phyloP scores from a whole-genome alignment of 2,888 invertebrate genomes.

The Muschampia plurimacula region DNA sequence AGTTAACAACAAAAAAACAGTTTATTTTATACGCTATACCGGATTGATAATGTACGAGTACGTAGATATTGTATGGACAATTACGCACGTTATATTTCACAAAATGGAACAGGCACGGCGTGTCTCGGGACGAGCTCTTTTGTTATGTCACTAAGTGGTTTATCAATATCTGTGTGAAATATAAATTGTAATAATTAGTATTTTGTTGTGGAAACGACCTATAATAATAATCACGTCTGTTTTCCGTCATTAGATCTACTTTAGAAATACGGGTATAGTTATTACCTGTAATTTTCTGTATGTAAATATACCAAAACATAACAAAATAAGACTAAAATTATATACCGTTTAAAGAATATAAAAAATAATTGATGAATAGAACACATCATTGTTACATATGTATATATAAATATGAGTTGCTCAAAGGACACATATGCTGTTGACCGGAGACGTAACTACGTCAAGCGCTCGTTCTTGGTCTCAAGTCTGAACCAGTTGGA shows the following conservation, averaged over 20 bases:
- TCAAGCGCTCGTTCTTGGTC: slow-evolving; percentile 18
- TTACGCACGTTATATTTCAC: slow-evolving; percentile 10
- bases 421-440: slow-evolving; percentile 24
- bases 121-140: slow-evolving; percentile 1
- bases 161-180: slow-evolving; percentile 9
- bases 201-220: background rate
- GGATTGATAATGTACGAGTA: background rate
- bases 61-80: background rate
- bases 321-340: background rate
- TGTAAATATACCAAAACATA: too few relatives aligned
- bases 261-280: too few relatives aligned
- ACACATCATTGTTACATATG: background rate
- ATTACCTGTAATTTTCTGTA: too few relatives aligned
- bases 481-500: slow-evolving; percentile 17
- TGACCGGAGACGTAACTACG: slow-evolving; percentile 29
- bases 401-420: slow-evolving; percentile 6
- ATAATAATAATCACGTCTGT: too few relatives aligned
- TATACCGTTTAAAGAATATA: background rate
- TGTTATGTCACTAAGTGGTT: slow-evolving; percentile 7
- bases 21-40: background rate
- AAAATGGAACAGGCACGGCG: slow-evolving; percentile 13
- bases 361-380: background rate
- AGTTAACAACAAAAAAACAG: background rate
- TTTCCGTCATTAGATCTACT: too few relatives aligned
- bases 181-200: background rate